These are phyloP conservation scores for Bungarus multicinctus DNA, from an alignment of 2,113 vertebrate genomes.

Conservation along the genomic window DNA sequence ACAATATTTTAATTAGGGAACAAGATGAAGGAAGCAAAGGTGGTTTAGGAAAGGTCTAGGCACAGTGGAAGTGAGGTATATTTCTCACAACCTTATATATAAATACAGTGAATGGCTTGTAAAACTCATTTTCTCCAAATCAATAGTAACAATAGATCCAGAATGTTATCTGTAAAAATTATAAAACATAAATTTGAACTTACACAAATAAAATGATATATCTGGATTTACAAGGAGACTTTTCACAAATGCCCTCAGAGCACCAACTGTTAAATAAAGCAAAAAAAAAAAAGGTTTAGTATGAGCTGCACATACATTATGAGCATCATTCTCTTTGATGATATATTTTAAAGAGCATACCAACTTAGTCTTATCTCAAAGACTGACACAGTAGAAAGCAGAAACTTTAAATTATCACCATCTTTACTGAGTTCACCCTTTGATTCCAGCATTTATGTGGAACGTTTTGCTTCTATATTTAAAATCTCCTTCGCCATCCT, in stretches of 20 bases:
- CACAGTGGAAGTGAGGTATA: background rate
- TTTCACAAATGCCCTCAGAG: slow-evolving; percentile 81
- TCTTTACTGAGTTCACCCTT: background rate
- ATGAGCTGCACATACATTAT: background rate
- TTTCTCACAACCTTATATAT: background rate
- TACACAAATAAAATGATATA: slow-evolving; percentile 87
- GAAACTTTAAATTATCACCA: background rate
- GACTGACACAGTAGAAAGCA: background rate
- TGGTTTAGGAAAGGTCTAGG: slow-evolving; percentile 3
- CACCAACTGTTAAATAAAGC: slow-evolving; percentile 74
- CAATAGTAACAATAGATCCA: background rate
- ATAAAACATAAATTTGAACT: slow-evolving; percentile 62
- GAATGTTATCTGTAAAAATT: background rate
- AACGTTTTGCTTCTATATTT: background rate
- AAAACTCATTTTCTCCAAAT: background rate
- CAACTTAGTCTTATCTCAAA: background rate
- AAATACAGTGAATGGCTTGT: background rate
- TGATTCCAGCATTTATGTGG: background rate
- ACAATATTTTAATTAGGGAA: slow-evolving; percentile 42
- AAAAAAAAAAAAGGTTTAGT: slow-evolving; percentile 34
- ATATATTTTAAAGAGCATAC: background rate
- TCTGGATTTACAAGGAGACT: slow-evolving; percentile 79
- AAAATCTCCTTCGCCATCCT: background rate
- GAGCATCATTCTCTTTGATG: background rate
- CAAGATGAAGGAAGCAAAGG: slow-evolving; percentile 36